Percentiles rank a stretch among this genome's conserved stretches.
Evolutionary conservation across 2,888 invertebrate species (phyloP).

Genomic region (Ecliptopera silaceata): DNA sequence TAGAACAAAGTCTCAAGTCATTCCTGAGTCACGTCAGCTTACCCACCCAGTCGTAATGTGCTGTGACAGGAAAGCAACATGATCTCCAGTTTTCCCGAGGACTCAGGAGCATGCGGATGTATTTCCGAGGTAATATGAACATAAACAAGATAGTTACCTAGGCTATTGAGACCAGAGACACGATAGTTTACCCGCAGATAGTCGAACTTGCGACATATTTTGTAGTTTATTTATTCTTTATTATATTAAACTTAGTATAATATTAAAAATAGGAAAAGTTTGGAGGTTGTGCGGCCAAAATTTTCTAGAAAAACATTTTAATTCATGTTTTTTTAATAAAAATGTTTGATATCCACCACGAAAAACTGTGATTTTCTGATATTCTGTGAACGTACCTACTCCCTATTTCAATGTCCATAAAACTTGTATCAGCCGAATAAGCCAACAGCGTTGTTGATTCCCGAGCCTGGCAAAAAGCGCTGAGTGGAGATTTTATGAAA

Average conservation of each 20-base stretch:
- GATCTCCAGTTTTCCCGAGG: conserved; percentile 23
- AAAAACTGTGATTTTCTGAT: conserved; percentile 22
- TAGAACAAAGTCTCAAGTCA: too few relatives aligned
- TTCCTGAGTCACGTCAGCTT: neutral
- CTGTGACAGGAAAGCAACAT: conserved; percentile 29
- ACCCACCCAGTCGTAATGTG: conserved; percentile 15
- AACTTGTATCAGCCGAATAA: conserved; percentile 57
- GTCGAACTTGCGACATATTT: conserved; percentile 8
- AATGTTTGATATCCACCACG: conserved; percentile 1
- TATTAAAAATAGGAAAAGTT: too few relatives aligned
- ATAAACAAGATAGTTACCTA: conserved; percentile 47
- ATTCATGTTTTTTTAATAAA: too few relatives aligned
- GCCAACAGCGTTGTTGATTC: conserved; percentile 45
- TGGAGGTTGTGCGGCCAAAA: too few relatives aligned
- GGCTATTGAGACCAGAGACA: conserved; percentile 42
- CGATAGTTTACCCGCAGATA: conserved; percentile 29
- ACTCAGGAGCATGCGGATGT: conserved; percentile 26
- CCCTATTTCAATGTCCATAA: conserved; percentile 63
- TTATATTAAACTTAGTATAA: too few relatives aligned
- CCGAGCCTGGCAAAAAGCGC: conserved; percentile 43
- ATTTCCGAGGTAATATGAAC: conserved; percentile 54
- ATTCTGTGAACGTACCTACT: conserved; percentile 56
- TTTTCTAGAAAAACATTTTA: too few relatives aligned
- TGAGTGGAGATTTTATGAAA: conserved; percentile 47
- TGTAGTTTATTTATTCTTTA: too few relatives aligned